Evolutionary conservation across 2,888 invertebrate species (phyloP).

Genomic region (Elmis aenea): DNA sequence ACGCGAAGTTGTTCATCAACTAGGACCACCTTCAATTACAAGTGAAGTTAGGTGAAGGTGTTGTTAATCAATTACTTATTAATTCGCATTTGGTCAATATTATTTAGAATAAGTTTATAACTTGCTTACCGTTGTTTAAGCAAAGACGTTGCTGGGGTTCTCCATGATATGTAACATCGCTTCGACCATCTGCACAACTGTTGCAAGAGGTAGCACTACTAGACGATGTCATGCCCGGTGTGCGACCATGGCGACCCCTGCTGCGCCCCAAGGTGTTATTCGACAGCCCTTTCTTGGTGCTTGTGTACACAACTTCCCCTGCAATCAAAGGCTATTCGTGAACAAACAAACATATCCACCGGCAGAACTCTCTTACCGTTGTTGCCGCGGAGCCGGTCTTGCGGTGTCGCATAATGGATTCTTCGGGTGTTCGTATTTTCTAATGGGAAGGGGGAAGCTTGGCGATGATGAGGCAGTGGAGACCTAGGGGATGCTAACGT

Average conservation of each 20-base stretch:
- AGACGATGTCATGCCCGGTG: constrained; percentile 54
- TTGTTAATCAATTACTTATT: no score
- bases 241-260: constrained; percentile 42
- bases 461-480: constrained; percentile 58
- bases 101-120: no score
- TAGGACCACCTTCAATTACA: no score
- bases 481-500: constrained; percentile 50
- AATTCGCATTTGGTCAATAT: no score
- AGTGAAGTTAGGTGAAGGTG: no score
- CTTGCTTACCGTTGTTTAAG: constrained; percentile 41
- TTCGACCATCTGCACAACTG: constrained; percentile 40
- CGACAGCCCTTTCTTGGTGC: constrained; percentile 41
- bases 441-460: constrained; percentile 65
- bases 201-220: constrained; percentile 52
- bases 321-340: constrained; percentile 15
- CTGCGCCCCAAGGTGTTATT: constrained; percentile 44
- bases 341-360: constrained; percentile 9
- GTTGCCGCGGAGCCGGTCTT: constrained; percentile 44
- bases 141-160: constrained; percentile 41
- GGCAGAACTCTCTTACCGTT: constrained; percentile 38
- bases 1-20: no score
- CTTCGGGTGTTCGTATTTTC: constrained; percentile 62
- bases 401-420: constrained; percentile 49
- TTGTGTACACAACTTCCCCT: constrained; percentile 26
- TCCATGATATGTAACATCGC: constrained; percentile 40